Conservation (phyloP, 1,140 invertebrate species). For the Adelges cooleyi region DNA sequence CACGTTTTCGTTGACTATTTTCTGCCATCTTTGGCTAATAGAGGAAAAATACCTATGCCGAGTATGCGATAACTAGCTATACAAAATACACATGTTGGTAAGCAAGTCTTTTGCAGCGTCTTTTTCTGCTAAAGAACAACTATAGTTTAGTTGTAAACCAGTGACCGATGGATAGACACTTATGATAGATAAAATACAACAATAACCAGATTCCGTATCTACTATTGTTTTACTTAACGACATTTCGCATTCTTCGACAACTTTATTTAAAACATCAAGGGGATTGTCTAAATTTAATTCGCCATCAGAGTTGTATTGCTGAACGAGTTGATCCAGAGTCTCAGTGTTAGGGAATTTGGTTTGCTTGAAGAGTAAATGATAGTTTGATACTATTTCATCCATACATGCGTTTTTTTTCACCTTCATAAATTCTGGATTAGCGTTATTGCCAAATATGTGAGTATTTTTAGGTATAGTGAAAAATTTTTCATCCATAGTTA, state of each 20-base stretch:
- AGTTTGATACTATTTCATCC: neutral
- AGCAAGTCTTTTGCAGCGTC: neutral
- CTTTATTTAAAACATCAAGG: neutral
- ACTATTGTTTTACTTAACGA: neutral
- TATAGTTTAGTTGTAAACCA: neutral
- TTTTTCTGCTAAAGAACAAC: neutral
- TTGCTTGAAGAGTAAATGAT: conserved; percentile 1
- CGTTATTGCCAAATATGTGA: no score
- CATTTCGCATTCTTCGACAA: neutral
- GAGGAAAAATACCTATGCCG: no score
- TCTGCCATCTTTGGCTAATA: no score
- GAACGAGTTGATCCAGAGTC: neutral
- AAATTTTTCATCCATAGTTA: neutral
- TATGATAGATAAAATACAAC: neutral
- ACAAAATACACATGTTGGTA: neutral
- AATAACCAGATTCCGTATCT: no score
- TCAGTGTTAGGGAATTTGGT: neutral
- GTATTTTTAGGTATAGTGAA: neutral
- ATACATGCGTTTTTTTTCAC: neutral
- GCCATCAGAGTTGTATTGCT: neutral
- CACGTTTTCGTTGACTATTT: no score
- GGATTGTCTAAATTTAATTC: neutral
- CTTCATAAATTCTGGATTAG: neutral
- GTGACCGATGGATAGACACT: neutral
- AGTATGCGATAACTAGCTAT: neutral